A percentile compares a stretch with the other conserved stretches of the same genome.
These are phyloP conservation scores for Drosophila borealis DNA, from an alignment of 2,888 invertebrate genomes.

Conservation along the genomic window DNA sequence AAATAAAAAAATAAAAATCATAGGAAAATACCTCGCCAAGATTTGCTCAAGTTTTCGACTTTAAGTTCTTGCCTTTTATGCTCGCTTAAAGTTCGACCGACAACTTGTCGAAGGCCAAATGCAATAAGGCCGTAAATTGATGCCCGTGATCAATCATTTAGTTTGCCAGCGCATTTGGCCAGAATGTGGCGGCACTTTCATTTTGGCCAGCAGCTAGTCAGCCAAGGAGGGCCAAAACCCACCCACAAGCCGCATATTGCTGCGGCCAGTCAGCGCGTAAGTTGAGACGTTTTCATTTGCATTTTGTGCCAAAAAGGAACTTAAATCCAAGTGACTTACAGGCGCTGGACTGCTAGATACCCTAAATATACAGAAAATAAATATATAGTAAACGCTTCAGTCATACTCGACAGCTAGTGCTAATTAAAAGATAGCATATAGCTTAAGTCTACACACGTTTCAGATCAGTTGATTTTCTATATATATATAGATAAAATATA, in stretches of 20 bases:
- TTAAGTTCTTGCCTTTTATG: slow-evolving; percentile 31
- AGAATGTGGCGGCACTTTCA: slow-evolving; percentile 56
- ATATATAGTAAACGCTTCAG: no score
- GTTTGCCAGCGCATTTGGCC: slow-evolving; percentile 36
- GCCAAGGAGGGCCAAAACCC: neutral
- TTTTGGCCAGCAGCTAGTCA: slow-evolving; percentile 46
- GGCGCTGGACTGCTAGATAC: neutral
- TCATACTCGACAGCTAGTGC: no score
- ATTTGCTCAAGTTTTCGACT: slow-evolving; percentile 18
- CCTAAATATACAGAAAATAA: slow-evolving; percentile 2
- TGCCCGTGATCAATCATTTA: slow-evolving; percentile 78
- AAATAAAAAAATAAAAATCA: slow-evolving; percentile 1
- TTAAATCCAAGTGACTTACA: slow-evolving; percentile 1
- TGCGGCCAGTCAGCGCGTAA: slow-evolving; percentile 49
- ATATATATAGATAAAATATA: no score
- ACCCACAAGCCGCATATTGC: slow-evolving; percentile 26
- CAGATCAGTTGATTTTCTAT: no score
- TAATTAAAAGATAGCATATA: no score
- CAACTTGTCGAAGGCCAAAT: slow-evolving; percentile 58
- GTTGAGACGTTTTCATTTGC: slow-evolving; percentile 78
- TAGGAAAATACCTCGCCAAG: neutral
- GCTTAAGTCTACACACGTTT: no score
- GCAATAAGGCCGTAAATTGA: slow-evolving; percentile 75
- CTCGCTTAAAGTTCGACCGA: slow-evolving; percentile 24
- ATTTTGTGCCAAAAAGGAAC: slow-evolving; percentile 54